Evolutionary conservation across 2,797 vertebrate species (phyloP).

Genomic region (Mycteria americana): DNA sequence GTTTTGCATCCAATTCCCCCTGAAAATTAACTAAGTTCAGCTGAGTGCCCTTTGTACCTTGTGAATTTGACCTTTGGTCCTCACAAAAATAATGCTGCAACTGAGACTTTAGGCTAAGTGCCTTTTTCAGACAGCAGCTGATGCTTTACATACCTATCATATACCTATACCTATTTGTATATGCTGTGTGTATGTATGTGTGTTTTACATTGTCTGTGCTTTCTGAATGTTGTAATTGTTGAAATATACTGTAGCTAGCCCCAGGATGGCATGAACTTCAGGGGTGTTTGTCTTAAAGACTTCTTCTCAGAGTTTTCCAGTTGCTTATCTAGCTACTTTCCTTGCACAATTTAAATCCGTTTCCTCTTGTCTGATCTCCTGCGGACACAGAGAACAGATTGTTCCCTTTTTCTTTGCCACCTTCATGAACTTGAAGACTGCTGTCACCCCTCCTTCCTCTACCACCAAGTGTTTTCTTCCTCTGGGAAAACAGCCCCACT

Average conservation of each 20-base stretch:
- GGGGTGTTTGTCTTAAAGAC: not conserved
- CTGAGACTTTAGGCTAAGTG: not conserved
- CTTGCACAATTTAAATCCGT: fast-evolving
- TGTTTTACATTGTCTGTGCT: not conserved
- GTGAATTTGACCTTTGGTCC: not conserved
- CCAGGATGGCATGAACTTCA: not conserved
- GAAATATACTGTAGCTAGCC: not conserved
- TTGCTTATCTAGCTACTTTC: not conserved
- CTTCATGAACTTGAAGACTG: not conserved
- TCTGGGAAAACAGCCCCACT: not conserved
- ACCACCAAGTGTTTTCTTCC: not conserved
- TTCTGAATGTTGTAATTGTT: not conserved
- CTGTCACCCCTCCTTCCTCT: not conserved
- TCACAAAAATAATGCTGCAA: not conserved
- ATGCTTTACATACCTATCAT: not conserved
- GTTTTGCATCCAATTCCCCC: not conserved
- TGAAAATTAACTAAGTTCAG: not conserved
- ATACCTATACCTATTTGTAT: not conserved
- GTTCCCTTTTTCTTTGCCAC: not conserved
- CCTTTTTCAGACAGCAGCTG: not conserved
- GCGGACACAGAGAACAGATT: not conserved
- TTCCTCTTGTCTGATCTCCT: not conserved
- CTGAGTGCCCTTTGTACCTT: not conserved
- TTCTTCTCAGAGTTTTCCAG: not conserved
- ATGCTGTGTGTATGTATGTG: not conserved